Percentiles rank a stretch among this genome's conserved stretches.
These are phyloP conservation scores for Chrysochloris asiatica DNA, from an alignment of 2,113 vertebrate genomes.

Conservation along the genomic window DNA sequence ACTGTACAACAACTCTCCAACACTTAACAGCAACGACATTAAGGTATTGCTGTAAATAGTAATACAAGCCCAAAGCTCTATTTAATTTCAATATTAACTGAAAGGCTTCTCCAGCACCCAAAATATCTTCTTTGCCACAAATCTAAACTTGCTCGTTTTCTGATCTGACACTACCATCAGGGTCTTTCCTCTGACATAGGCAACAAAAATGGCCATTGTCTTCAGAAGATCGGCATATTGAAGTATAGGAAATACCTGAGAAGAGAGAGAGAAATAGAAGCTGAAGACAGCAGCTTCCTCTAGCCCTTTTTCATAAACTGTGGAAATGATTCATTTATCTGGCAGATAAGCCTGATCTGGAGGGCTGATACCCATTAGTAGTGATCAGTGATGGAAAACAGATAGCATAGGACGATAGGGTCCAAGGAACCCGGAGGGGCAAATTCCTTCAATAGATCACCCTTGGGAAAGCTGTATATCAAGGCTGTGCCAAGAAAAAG, in stretches of 20 bases:
- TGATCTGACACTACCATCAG: neutral
- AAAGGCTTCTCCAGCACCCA: neutral
- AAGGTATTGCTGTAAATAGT: constrained; percentile 1
- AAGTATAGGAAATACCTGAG: neutral
- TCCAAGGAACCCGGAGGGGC: neutral
- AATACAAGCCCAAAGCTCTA: neutral
- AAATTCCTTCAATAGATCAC: neutral
- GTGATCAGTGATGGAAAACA: neutral
- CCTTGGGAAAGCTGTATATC: neutral
- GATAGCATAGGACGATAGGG: neutral
- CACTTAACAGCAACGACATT: no score
- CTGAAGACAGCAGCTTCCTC: neutral
- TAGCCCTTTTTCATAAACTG: neutral
- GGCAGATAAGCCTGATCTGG: no score
- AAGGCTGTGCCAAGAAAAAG: neutral
- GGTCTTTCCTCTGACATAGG: neutral
- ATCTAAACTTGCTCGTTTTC: neutral
- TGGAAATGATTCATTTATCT: neutral
- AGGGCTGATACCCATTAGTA: neutral
- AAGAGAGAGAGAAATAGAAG: neutral
- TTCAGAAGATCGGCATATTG: neutral
- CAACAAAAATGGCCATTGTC: neutral
- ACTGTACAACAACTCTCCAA: no score
- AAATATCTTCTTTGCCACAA: neutral
- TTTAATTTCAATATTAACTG: neutral